Evolutionary conservation across 2,888 invertebrate genomes (phyloP), one percentile per base, ranked within the genome.

Genomic region (Tyria jacobaeae): DNA sequence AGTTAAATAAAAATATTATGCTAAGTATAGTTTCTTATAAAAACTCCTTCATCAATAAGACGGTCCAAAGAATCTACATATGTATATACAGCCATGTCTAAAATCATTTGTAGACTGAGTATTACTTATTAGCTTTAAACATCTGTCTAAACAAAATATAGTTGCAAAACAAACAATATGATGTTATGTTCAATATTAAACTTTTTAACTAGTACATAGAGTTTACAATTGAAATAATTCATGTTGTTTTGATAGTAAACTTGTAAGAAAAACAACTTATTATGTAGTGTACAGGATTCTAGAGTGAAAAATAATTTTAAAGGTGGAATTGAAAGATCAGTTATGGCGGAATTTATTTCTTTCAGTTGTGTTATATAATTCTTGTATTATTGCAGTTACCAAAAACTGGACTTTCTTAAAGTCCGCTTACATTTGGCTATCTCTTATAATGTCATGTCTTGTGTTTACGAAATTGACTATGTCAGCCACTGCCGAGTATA

Each of bases 81-180:
- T n/a, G n/a, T n/a, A n/a, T n/a, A 65, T 64, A 64, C 60, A 57
- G 12, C 67, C 66, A 64, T 71, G 60, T 66, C 67, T 71, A 76
- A 80, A 44, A 76, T 72, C 66, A 58, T 77, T 21, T 78, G 71
- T 80, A 61, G 73, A 78, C 76, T 80, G 70, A 70, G 67, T 73
- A 70, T 75, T 61, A 64, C 66, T 71, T 72, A 73, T 67, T 66
- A 68, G 73, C 65, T 59, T 17, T 24, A 44, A 41, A 62, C 81
- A 82, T 76, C 73, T 82, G 82, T 63, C 53, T 64, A 73, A 81
- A 80, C 71, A 63, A 24, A 69, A 57, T 64, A 63, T 68, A 59
- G 41, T 57, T 68, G 61, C 24, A 64, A 52, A 60, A 48, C 62
- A 61, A 62, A 64, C 69, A 67, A 54, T 50, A 2, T 1, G 21